Percentiles rank a stretch among this genome's conserved stretches.
Evolutionary conservation across 1,140 invertebrate species (phyloP).

Genomic region (Ericerus pela): DNA sequence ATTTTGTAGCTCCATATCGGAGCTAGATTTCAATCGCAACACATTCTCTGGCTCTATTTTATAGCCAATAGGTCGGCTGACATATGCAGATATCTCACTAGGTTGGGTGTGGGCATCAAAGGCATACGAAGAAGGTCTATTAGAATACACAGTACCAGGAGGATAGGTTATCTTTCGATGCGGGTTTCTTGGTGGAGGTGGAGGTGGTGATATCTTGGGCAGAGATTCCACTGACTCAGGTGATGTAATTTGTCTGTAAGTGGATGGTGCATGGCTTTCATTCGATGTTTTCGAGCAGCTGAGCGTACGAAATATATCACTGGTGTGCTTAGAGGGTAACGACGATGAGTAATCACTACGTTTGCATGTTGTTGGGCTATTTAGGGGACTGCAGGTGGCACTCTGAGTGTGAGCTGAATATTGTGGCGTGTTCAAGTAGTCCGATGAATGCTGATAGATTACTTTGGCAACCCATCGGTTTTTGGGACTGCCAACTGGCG

Average conservation of each 20-base stretch:
- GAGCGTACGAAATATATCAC: neutral
- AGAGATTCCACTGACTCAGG: too few species aligned
- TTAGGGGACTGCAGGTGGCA: conserved; percentile 10
- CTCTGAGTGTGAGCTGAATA: conserved; percentile 11
- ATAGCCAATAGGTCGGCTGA: conserved; percentile 1
- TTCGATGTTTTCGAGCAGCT: neutral
- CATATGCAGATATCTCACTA: neutral
- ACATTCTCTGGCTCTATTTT: conserved; percentile 32
- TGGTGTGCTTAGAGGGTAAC: neutral
- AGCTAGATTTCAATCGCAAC: neutral
- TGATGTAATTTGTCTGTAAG: conserved; percentile 2
- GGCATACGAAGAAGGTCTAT: conserved; percentile 35
- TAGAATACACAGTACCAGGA: conserved; percentile 15
- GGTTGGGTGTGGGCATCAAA: conserved; percentile 28
- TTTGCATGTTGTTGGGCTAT: neutral
- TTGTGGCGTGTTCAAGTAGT: conserved; percentile 19
- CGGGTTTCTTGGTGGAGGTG: conserved; percentile 53
- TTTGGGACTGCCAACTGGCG: conserved; percentile 14
- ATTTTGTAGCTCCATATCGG: conserved; percentile 9
- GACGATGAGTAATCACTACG: neutral
- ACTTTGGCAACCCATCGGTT: conserved; percentile 24
- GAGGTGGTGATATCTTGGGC: conserved; percentile 36
- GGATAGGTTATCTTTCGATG: conserved; percentile 37
- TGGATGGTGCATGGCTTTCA: conserved; percentile 1
- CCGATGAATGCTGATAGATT: conserved; percentile 27